Evolutionary conservation across 2,113 vertebrate genomes (phyloP).

Genomic region (Ceyx melanurus): DNA sequence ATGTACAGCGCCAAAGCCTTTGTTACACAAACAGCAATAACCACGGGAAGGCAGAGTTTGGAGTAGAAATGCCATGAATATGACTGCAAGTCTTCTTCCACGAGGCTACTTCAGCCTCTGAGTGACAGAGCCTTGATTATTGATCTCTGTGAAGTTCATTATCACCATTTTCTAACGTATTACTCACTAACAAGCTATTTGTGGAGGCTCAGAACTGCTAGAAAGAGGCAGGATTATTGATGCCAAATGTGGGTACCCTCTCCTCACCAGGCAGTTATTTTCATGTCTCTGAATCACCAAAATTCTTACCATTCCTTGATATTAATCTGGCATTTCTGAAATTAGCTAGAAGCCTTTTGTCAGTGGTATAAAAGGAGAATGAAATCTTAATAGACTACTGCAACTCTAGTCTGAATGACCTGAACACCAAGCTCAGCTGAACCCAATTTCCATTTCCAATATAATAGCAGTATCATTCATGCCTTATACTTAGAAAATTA

Average conservation of each 20-base stretch:
- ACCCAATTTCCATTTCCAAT: conserved; percentile 7
- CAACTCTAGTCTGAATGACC: conserved; percentile 39
- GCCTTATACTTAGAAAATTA: conserved; percentile 51
- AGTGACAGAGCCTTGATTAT: conserved; percentile 6
- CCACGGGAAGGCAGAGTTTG: conserved; percentile 35
- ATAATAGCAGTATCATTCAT: conserved; percentile 43
- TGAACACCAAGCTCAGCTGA: conserved; percentile 45
- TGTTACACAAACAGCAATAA: conserved; percentile 10
- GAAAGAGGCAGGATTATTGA: neutral
- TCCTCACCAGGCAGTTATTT: conserved; percentile 56
- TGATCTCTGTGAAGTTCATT: conserved; percentile 32
- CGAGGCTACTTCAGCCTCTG: conserved; percentile 28
- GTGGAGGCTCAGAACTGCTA: neutral
- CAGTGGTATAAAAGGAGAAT: conserved; percentile 17
- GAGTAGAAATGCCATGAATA: conserved; percentile 32
- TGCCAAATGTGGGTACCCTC: neutral
- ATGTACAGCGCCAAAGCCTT: conserved; percentile 30
- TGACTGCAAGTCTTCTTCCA: conserved; percentile 33
- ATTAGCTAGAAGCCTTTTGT: conserved; percentile 61
- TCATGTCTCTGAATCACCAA: conserved; percentile 54
- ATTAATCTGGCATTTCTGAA: conserved; percentile 62
- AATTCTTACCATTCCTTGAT: conserved; percentile 57
- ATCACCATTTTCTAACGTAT: conserved; percentile 22
- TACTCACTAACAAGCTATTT: conserved; percentile 25
- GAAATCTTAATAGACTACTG: conserved; percentile 54